Evolutionary conservation across 2,113 vertebrate genomes (phyloP), one percentile per base, ranked within the genome.

Genomic region (Siphamia tubifer): DNA sequence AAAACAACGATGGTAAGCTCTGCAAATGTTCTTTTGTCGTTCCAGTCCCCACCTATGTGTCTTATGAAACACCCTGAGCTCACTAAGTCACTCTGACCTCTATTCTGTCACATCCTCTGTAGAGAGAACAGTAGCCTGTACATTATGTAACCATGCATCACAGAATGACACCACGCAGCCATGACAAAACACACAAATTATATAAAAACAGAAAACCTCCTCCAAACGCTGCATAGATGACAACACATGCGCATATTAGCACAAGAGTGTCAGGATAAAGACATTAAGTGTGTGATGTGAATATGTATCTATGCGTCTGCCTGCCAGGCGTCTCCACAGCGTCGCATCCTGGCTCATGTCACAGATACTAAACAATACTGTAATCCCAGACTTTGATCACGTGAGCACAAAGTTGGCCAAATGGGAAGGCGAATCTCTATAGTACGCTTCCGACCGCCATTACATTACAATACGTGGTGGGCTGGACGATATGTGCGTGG

Each of bases 371-470:
- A 82, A 75, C 72, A 56, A 16, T 62, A 77, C 80, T 78, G 81
- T 90, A 87, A 89, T 87, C 75, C 86, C 67, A 87, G 62, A 87
- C 83, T 90, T 87, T 71, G 84, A 83, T 91, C 87, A 92, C 88
- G 88, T 91, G 91, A 77, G 61, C 23, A 3, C 66, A 85, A 86
- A 90, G 83, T 90, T 90, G 81, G 90, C 76, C 90, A 74, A 90
- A 92, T 85, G 77, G 87, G 86, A 90, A 86, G 87, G 89, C 87
- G 87, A 90, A 88, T 89, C 84, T 88, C 76, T 30, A 69, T 83
- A 43, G 67, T 81, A 77, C 74, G 68, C 86, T 84, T 87, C 86
- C 88, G 85, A 91, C 91, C 91, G 91, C 92, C 92, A 92, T 93
- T 91, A 92, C 91, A 76, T 86, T 86, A 86, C 82, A 89, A 86